These are phyloP conservation scores for Amphiprion ocellaris DNA, from an alignment of 2,113 vertebrate species.

Conservation along the genomic window DNA sequence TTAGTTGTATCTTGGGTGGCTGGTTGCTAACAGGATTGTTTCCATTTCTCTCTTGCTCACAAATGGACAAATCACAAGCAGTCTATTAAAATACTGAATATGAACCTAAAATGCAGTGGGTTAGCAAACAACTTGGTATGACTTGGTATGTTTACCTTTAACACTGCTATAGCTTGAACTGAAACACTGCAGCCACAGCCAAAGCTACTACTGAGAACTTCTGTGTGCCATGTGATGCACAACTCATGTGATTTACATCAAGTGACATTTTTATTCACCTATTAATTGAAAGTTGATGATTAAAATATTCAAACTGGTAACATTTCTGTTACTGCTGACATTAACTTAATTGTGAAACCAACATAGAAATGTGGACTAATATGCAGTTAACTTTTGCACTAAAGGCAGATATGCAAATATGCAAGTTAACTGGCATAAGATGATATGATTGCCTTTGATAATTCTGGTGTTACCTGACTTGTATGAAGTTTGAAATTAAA, in stretches of 20 bases:
- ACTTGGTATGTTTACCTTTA: no score
- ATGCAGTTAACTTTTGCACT: no score
- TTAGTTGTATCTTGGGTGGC: no score
- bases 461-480: neutral
- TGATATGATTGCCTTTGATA: neutral
- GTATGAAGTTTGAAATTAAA: neutral
- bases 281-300: neutral
- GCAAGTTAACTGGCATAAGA: neutral
- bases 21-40: no score
- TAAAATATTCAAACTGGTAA: no score
- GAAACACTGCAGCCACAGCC: no score
- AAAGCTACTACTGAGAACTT: neutral
- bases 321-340: neutral
- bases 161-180: no score
- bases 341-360: neutral
- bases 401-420: no score
- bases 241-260: neutral
- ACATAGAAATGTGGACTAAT: no score
- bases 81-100: neutral
- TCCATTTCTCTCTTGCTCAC: neutral
- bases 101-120: neutral
- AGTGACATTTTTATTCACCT: neutral
- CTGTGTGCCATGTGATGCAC: neutral
- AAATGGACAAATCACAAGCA: neutral
- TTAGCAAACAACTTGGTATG: no score